Evolutionary conservation across 2,797 vertebrate genomes (phyloP).

Genomic region (Coendou prehensilis): DNA sequence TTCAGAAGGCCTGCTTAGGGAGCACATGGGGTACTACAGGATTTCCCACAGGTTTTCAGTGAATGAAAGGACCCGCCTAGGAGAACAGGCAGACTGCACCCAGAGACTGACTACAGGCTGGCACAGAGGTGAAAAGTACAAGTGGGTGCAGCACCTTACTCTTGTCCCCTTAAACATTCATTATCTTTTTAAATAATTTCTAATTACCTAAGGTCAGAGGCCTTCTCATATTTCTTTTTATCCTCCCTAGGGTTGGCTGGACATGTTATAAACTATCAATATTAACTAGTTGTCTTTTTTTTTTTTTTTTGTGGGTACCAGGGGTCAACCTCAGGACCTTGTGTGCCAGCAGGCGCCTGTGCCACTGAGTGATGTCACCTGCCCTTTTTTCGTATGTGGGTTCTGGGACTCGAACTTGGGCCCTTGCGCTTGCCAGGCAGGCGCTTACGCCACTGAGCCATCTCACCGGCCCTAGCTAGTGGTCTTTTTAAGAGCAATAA

Average conservation of each 20-base stretch:
- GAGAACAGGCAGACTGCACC: background rate
- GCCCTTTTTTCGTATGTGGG: too few relatives aligned
- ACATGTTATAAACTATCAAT: background rate
- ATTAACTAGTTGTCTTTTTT: conserved; percentile 46
- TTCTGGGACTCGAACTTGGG: too few relatives aligned
- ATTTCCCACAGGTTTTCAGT: background rate
- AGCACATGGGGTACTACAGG: background rate
- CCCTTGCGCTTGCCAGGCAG: too few relatives aligned
- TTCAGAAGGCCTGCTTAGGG: background rate
- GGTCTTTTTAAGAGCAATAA: background rate
- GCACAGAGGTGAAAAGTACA: background rate
- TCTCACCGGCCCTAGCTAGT: too few relatives aligned
- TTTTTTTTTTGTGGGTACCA: too few relatives aligned
- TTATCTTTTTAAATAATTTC: conserved; percentile 48
- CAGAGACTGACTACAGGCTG: background rate
- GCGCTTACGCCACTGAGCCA: too few relatives aligned
- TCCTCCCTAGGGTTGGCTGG: background rate
- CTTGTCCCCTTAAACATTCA: background rate
- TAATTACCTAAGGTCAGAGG: conserved; percentile 38
- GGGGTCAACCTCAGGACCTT: too few relatives aligned
- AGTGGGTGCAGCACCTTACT: background rate
- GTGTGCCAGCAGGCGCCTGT: too few relatives aligned
- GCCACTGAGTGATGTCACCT: too few relatives aligned
- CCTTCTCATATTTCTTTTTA: conserved; percentile 53
- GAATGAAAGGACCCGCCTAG: background rate